A percentile compares a stretch with the other conserved stretches of the same genome.
phyloP scores from a whole-genome alignment of 2,113 vertebrate genomes.

The Empidonax alnorum region DNA sequence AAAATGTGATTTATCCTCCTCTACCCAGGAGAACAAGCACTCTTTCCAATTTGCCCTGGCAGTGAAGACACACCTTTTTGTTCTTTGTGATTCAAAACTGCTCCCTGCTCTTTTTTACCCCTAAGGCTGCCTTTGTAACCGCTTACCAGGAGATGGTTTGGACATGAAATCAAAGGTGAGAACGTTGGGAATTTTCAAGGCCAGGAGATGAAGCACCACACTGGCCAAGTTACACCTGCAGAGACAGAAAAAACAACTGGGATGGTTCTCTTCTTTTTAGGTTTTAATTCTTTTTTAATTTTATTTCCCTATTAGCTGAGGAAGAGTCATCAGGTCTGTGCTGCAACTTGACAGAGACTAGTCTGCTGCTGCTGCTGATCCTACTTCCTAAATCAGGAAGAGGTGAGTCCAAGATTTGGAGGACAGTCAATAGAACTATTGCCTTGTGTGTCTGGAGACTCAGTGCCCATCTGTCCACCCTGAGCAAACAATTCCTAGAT shows the following conservation, averaged over 20 bases:
- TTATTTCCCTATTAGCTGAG: background rate
- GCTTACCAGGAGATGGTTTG: conserved; percentile 91
- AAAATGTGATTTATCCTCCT: background rate
- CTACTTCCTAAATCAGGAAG: background rate
- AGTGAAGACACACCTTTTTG: background rate
- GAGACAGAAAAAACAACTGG: background rate
- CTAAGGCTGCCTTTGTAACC: background rate
- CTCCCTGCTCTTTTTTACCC: background rate
- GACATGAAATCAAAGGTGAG: conserved; percentile 98
- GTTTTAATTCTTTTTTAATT: background rate
- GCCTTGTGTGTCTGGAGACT: background rate
- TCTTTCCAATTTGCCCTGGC: background rate
- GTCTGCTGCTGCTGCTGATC: background rate
- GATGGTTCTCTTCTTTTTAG: background rate
- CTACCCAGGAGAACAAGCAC: background rate
- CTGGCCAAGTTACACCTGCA: conserved; percentile 91
- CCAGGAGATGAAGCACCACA: conserved; percentile 92
- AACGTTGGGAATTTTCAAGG: conserved; percentile 88
- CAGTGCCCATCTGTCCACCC: background rate
- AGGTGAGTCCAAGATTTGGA: background rate
- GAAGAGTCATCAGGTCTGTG: background rate
- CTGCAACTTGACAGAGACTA: background rate
- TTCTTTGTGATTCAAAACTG: background rate
- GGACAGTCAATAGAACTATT: background rate
- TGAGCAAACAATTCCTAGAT: background rate